These are phyloP conservation scores for Watsonalla cultraria DNA, from an alignment of 2,888 invertebrate species.

Conservation along the genomic window DNA sequence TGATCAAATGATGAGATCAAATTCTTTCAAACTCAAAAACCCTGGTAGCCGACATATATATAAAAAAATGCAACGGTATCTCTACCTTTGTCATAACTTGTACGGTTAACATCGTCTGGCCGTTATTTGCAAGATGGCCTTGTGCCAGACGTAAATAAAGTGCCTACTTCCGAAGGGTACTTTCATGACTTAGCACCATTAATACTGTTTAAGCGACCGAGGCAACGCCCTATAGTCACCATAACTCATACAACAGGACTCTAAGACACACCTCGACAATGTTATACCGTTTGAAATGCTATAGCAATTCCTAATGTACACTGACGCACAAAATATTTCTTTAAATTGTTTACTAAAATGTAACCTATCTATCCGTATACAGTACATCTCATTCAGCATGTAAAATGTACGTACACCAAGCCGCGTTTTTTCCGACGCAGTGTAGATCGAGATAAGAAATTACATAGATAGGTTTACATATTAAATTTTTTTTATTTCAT, in stretches of 20 bases:
- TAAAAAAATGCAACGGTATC: not conserved
- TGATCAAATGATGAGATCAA: no score
- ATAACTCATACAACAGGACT: conserved; percentile 32
- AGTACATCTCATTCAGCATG: no score
- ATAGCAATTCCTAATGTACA: conserved; percentile 13
- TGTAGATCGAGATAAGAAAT: no score
- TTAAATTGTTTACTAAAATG: no score
- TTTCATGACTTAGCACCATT: conserved; percentile 48
- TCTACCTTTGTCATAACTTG: conserved; percentile 5
- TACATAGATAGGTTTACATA: no score
- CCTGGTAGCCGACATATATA: not conserved
- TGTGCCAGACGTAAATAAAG: conserved; percentile 37
- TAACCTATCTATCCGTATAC: no score
- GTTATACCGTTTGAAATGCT: conserved; percentile 9
- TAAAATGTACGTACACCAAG: no score
- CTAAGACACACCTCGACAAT: conserved; percentile 33
- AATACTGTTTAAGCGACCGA: conserved; percentile 44
- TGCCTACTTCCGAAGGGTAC: conserved; percentile 37
- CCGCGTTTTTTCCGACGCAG: no score
- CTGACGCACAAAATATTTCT: no score
- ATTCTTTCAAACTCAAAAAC: no score
- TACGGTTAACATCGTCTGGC: conserved; percentile 15
- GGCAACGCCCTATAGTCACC: conserved; percentile 25
- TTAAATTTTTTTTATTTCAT: no score
- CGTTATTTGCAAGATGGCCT: conserved; percentile 26